Evolutionary conservation across 2,888 invertebrate genomes (phyloP).

Genomic region (Mantis religiosa): DNA sequence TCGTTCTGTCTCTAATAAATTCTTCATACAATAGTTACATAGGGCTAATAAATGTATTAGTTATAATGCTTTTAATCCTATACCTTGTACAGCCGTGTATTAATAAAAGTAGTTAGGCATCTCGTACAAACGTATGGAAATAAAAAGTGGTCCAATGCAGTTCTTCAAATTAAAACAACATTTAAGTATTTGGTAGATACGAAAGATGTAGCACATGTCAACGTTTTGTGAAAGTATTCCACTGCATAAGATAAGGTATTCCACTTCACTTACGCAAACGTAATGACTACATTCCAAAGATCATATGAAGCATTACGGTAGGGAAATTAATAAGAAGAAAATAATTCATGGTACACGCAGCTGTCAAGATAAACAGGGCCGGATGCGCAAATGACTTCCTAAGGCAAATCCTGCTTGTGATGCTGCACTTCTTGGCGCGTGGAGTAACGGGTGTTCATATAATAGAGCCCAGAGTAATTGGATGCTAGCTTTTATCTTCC

Average conservation of each 20-base stretch:
- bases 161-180: too few relatives aligned
- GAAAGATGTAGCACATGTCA: too few relatives aligned
- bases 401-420: not conserved
- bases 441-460: not conserved
- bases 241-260: not conserved
- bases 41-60: too few relatives aligned
- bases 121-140: too few relatives aligned
- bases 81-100: too few relatives aligned
- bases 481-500: not conserved
- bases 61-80: too few relatives aligned
- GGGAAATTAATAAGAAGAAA: not conserved
- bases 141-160: too few relatives aligned
- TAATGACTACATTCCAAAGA: not conserved
- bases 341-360: not conserved
- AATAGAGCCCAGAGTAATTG: not conserved
- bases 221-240: too few relatives aligned
- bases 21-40: too few relatives aligned
- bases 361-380: not conserved
- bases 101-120: too few relatives aligned
- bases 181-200: too few relatives aligned
- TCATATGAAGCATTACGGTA: not conserved
- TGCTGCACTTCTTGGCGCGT: not conserved
- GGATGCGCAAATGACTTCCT: not conserved
- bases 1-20: too few relatives aligned
- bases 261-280: not conserved